Evolutionary conservation across 2,888 invertebrate species (phyloP).

Genomic region (Acleris holmiana): DNA sequence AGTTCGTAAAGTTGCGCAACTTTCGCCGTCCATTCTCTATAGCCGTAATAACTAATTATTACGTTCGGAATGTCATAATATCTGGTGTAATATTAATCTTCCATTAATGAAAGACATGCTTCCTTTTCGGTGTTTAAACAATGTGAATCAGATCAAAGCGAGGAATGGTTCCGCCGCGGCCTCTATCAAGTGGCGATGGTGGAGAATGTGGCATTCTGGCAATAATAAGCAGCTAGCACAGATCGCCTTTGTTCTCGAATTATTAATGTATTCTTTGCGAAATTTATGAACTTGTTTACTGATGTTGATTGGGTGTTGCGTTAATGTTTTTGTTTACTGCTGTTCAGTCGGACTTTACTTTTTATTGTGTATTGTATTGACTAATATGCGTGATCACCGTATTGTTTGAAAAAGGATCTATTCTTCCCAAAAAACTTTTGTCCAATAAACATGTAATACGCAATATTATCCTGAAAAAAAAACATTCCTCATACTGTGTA

Average conservation of each 20-base stretch:
- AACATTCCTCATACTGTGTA: no score
- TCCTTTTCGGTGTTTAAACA: constrained; percentile 35
- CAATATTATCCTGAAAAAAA: no score
- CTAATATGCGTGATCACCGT: no score
- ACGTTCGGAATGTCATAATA: constrained; percentile 27
- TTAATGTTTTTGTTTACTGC: constrained; percentile 10
- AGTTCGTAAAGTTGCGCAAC: constrained; percentile 16
- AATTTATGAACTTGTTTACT: constrained; percentile 26
- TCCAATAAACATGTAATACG: no score
- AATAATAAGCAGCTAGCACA: constrained; percentile 44
- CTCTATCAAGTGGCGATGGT: constrained; percentile 36
- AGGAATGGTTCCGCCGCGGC: constrained; percentile 33
- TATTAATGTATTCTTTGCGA: constrained; percentile 10
- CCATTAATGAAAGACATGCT: constrained; percentile 29
- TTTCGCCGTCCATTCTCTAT: not conserved
- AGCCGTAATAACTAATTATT: constrained; percentile 10
- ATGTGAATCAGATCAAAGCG: constrained; percentile 45
- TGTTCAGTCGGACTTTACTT: not conserved
- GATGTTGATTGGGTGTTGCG: constrained; percentile 15
- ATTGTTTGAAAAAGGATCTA: no score
- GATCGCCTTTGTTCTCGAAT: constrained; percentile 34
- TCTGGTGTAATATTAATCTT: constrained; percentile 24
- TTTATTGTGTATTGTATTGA: no score
- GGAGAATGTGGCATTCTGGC: constrained; percentile 45
- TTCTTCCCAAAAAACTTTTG: no score